Evolutionary conservation across 1,140 invertebrate species (phyloP).

Genomic region (Choristoneura fumiferana): DNA sequence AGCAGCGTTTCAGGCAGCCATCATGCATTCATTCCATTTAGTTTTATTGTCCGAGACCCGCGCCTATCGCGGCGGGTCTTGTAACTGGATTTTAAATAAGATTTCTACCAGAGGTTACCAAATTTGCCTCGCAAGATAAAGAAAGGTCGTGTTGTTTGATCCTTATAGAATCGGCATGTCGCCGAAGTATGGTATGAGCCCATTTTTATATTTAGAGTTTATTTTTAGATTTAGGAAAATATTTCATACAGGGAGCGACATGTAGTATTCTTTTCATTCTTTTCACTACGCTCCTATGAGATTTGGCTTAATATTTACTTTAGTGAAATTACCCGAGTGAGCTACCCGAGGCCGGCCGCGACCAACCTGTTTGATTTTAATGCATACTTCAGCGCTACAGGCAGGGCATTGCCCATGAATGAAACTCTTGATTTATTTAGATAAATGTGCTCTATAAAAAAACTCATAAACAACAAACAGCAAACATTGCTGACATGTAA

Average conservation of each 20-base stretch:
- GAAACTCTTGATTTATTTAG: conserved; percentile 35
- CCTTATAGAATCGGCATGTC: conserved; percentile 58
- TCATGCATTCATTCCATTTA: conserved; percentile 75
- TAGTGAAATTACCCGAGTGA: conserved; percentile 60
- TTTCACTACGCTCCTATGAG: conserved; percentile 52
- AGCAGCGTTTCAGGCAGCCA: conserved; percentile 60
- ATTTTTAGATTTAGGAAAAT: conserved; percentile 25
- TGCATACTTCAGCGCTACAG: conserved; percentile 63
- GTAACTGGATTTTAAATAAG: conserved; percentile 77
- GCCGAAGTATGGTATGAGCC: conserved; percentile 56
- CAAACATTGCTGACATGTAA: not conserved
- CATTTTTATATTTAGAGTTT: conserved; percentile 57
- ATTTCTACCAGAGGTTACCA: conserved; percentile 60
- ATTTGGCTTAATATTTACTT: conserved; percentile 68
- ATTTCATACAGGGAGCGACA: conserved; percentile 23
- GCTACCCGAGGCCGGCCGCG: conserved; percentile 41
- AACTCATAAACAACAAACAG: too few species aligned
- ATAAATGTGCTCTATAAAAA: too few species aligned
- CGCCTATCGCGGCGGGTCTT: conserved; percentile 62
- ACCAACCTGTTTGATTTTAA: conserved; percentile 69
- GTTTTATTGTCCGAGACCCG: conserved; percentile 73
- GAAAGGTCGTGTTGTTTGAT: conserved; percentile 65
- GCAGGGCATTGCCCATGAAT: conserved; percentile 38
- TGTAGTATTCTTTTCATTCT: conserved; percentile 57
- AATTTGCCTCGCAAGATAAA: conserved; percentile 74